Conservation (phyloP, 2,113 vertebrate species). For the Nematolebias whitei region DNA sequence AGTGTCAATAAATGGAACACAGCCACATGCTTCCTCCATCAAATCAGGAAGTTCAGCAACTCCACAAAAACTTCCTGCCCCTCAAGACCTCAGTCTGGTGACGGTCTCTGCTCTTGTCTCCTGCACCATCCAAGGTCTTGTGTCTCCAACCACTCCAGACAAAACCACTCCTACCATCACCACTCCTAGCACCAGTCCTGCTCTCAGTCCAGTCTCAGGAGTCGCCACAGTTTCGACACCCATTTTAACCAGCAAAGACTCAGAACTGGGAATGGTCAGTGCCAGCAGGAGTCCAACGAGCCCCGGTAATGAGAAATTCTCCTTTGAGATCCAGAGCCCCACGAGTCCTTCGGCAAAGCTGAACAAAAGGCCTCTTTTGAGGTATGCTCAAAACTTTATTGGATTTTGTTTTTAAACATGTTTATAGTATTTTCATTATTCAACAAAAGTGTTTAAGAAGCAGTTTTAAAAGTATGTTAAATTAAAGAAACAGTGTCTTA, state of each 20-base stretch:
- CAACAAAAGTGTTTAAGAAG: too few relatives aligned
- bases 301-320: slow-evolving; percentile 7
- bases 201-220: slow-evolving; percentile 4
- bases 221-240: background rate
- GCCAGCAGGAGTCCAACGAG: slow-evolving; percentile 39
- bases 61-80: slow-evolving; percentile 6
- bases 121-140: slow-evolving; percentile 59
- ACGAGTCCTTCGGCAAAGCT: slow-evolving; percentile 19
- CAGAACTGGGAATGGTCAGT: slow-evolving; percentile 3
- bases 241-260: slow-evolving; percentile 21
- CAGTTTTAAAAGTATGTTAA: too few relatives aligned
- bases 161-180: slow-evolving; percentile 12
- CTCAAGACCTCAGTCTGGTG: slow-evolving; percentile 16
- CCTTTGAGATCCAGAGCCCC: too few relatives aligned
- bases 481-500: too few relatives aligned
- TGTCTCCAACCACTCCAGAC: slow-evolving; percentile 38
- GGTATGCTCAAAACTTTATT: slow-evolving; percentile 37
- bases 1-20: slow-evolving; percentile 45
- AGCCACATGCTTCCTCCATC: slow-evolving; percentile 11
- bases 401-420: background rate
- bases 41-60: slow-evolving; percentile 26
- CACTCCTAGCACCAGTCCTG: slow-evolving; percentile 16
- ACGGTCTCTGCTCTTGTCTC: slow-evolving; percentile 65
- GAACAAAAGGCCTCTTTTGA: slow-evolving; percentile 35
- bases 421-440: background rate